Base-by-base conservation (phyloP, 2,113 vertebrate species). In the Eleginops maclovinus region DNA sequence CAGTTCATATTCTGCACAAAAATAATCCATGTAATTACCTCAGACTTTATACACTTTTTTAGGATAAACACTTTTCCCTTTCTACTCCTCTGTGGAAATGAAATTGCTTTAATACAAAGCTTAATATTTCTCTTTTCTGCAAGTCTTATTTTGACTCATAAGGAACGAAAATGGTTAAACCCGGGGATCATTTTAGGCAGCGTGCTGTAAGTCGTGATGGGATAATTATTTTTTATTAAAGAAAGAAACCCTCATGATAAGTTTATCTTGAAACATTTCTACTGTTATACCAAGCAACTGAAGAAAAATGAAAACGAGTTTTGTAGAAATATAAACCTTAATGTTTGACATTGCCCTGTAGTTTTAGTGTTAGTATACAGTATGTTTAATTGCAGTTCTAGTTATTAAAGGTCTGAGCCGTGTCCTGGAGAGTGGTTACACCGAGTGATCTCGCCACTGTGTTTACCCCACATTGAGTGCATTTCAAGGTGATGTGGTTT, bases 401-500 rank as follows among this genome's bases (percentile, higher is more conserved):
- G 15, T 75, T 54, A 3, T 28, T 3, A 24, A 31, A 22, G n/a
- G 4, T 13, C 21, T 26, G 43, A 17, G 15, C 4, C 22, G 24
- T 51, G 43, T 77, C 64, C 17, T 53, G 63, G 64, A 22, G 47
- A 82, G 41, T 19, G 47, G 53, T 59, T 6, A 8, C 31, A 46
- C 58, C 43, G 49, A 53, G 36, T 58, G 72, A 66, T 79, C 21
- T 59, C 31, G 41, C 49, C 31, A 4, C 49, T 22, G 44, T 41
- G 44, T 64, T 74, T 53, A 63, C 26, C n/a, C n/a, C 75, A 61
- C 63, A 71, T 22, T 0, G 40, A 26, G 36, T 71, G 66, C 41
- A 66, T 65, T 47, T 82, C 59, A 68, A 71, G 63, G 28, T 81
- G 68, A 77, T 49, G 61, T 47, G 67, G 55, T 79, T 71, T 75